Conservation (phyloP, 2,113 vertebrate species). For the Perca flavescens region DNA sequence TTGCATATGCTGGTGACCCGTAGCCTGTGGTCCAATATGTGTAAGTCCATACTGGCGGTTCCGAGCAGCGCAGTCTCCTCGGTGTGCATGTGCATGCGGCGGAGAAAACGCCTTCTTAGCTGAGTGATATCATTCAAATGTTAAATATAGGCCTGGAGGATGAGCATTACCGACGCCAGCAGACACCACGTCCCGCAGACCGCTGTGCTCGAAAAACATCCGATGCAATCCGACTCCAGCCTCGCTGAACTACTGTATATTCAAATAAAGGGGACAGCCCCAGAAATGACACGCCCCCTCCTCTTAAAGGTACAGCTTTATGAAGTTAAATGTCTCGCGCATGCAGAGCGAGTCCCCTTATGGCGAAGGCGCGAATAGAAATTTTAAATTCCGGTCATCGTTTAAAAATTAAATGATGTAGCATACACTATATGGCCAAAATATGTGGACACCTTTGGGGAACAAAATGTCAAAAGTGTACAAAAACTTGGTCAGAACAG, state of each 20-base stretch:
- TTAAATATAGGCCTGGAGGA: neutral
- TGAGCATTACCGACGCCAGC: conserved; percentile 10
- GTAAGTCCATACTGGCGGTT: conserved; percentile 82
- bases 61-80: conserved; percentile 4
- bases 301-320: conserved; percentile 77
- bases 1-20: conserved; percentile 86
- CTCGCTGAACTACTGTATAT: conserved; percentile 58
- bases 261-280: conserved; percentile 64
- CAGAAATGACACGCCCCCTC: conserved; percentile 62
- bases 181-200: neutral
- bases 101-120: conserved; percentile 22
- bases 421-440: neutral
- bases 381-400: neutral
- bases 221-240: conserved; percentile 59
- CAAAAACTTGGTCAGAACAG: neutral
- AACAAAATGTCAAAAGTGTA: neutral
- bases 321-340: neutral
- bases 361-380: too few species aligned
- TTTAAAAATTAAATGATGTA: conserved; percentile 7
- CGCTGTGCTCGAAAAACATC: conserved; percentile 49
- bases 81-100: conserved; percentile 4
- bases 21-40: conserved; percentile 87
- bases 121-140: neutral
- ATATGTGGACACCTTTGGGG: too few species aligned
- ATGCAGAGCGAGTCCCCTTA: too few species aligned